Evolutionary conservation across 2,113 vertebrate species (phyloP), one percentile per base, ranked within the genome.

Genomic region (Sakesphorus luctuosus): DNA sequence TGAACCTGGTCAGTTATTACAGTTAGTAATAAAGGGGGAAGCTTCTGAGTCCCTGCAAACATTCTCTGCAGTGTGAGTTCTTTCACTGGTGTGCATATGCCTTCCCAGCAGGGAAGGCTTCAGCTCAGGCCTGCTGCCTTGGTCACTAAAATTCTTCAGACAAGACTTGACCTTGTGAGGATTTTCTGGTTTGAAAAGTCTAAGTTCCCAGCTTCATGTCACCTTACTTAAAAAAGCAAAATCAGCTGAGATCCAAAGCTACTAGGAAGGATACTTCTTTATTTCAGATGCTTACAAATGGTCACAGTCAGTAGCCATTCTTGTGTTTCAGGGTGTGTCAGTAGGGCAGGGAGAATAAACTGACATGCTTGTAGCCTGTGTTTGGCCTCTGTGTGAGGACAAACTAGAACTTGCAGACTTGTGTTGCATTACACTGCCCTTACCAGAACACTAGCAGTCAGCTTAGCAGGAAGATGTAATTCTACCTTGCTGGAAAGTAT

Each of bases 391-490:
- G 16, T 61, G 47, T 44, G 62, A 69, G 26, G 67, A 71, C 72
- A 63, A 40, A 74, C 43, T 55, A 8, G 25, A 77, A 71, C 18
- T 40, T 91, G 62, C n/a, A 23, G 9, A 44, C 66, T 90, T 90
- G 7, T 43, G 35, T 82, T 92, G 52, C 6, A 3, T 78, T 89
- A 65, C 31, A 31, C 13, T 67, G 52, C 58, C 21, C 9, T 72
- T 82, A 43, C 33, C 33, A 43, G 73, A 73, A 53, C 35, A 7
- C 15, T 43, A 63, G 68, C 52, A 86, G 53, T 73, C 31, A 13
- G 43, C 68, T 59, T 92, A 50, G 33, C 78, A 80, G 85, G 69
- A 88, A 80, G 59, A 78, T 90, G 63, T 88, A 95, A 81, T 52
- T 88, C 79, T 74, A 19, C 24, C 83, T 92, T 88, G 59, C 72